Percentiles rank a stretch among this genome's conserved stretches.
Evolutionary conservation across 2,888 invertebrate species (phyloP).

Genomic region (Epistrophe eligans): DNA sequence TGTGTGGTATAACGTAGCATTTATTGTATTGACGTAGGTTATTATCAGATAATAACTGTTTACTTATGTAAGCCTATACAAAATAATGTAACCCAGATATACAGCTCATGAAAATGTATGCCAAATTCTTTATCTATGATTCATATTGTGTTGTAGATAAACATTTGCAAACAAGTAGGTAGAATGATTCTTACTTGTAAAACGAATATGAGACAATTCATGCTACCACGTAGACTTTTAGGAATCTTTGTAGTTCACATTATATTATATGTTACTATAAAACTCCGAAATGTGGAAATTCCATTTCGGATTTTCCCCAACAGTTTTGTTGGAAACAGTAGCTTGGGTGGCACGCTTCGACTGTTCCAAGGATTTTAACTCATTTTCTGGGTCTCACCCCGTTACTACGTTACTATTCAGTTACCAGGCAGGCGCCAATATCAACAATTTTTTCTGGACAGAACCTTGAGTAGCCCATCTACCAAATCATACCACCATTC

Average conservation of each 20-base stretch:
- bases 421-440: no score
- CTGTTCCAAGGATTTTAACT: no score
- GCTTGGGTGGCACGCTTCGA: no score
- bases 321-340: no score
- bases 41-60: conserved; percentile 38
- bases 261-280: no score
- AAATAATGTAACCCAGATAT: conserved; percentile 30
- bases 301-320: no score
- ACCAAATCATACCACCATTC: no score
- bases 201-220: background rate
- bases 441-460: no score
- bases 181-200: background rate
- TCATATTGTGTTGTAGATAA: conserved; percentile 14
- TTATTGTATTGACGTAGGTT: conserved; percentile 41
- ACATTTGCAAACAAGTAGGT: conserved; percentile 21
- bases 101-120: conserved; percentile 23
- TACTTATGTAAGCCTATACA: conserved; percentile 7
- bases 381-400: no score
- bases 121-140: conserved; percentile 48
- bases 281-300: no score
- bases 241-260: background rate
- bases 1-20: conserved; percentile 19
- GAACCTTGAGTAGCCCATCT: no score
- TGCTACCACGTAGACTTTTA: background rate
- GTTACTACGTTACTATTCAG: no score